These are phyloP conservation scores for Ditula angustiorana DNA, from an alignment of 2,888 invertebrate genomes.

Conservation along the genomic window DNA sequence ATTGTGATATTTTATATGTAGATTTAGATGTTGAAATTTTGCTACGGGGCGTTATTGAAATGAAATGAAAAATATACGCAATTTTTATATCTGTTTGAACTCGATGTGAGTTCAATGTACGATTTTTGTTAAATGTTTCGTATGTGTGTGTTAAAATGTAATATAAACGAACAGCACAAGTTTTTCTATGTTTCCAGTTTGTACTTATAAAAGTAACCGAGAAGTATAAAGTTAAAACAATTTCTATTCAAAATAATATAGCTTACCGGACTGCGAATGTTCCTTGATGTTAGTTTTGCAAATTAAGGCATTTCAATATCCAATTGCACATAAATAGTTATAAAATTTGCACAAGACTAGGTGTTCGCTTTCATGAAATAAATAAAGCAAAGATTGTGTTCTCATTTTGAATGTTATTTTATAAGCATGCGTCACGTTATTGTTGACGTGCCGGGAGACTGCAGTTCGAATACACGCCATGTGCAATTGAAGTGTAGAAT, in stretches of 20 bases:
- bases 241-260: neutral
- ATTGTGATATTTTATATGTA: conserved; percentile 40
- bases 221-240: neutral
- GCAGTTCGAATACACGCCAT: neutral
- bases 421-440: neutral
- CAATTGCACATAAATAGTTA: neutral
- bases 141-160: neutral
- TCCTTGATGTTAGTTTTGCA: neutral
- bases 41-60: conserved; percentile 29
- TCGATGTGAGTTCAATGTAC: conserved; percentile 22
- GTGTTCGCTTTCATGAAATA: neutral
- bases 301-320: neutral
- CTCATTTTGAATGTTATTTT: conserved; percentile 10
- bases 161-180: neutral
- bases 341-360: neutral
- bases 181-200: neutral
- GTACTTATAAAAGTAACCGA: conserved; percentile 1
- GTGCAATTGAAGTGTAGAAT: neutral
- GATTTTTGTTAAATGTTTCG: neutral
- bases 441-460: neutral
- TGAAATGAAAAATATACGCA: conserved; percentile 3
- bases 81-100: conserved; percentile 29
- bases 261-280: neutral
- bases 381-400: conserved; percentile 8
- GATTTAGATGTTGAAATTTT: conserved; percentile 27